phyloP scores from a whole-genome alignment of 2,113 vertebrate species.

The Potamarius usumacintae region DNA sequence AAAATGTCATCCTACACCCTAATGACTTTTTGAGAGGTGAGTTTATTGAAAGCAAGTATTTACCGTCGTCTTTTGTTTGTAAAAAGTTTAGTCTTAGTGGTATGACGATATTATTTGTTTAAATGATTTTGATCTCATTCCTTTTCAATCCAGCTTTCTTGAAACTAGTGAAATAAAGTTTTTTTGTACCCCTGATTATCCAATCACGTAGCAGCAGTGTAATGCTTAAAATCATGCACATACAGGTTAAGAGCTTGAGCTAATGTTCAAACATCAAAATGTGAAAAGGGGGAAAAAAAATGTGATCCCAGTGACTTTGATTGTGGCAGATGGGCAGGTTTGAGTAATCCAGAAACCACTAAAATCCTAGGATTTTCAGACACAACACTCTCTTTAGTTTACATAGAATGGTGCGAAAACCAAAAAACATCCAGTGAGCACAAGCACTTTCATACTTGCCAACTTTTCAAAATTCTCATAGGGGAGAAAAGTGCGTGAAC shows the following conservation, averaged over 20 bases:
- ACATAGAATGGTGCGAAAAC: background rate
- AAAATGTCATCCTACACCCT: background rate
- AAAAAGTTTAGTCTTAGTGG: background rate
- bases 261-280: background rate
- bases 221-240: background rate
- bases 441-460: too few species aligned
- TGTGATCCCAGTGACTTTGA: background rate
- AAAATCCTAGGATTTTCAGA: background rate
- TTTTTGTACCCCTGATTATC: background rate
- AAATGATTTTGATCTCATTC: background rate
- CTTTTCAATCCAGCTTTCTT: background rate
- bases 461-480: too few species aligned
- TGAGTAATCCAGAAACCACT: background rate
- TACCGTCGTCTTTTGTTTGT: slow-evolving; percentile 18
- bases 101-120: slow-evolving; percentile 2
- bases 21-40: slow-evolving; percentile 15
- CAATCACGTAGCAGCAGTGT: background rate
- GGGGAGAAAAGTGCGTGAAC: too few species aligned
- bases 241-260: background rate
- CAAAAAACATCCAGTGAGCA: background rate
- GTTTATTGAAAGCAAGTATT: slow-evolving; percentile 12
- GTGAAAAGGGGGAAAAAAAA: background rate
- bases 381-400: background rate
- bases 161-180: background rate
- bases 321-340: background rate